Conservation (phyloP, 2,888 invertebrate genomes). For the Nymphalis urticae region DNA sequence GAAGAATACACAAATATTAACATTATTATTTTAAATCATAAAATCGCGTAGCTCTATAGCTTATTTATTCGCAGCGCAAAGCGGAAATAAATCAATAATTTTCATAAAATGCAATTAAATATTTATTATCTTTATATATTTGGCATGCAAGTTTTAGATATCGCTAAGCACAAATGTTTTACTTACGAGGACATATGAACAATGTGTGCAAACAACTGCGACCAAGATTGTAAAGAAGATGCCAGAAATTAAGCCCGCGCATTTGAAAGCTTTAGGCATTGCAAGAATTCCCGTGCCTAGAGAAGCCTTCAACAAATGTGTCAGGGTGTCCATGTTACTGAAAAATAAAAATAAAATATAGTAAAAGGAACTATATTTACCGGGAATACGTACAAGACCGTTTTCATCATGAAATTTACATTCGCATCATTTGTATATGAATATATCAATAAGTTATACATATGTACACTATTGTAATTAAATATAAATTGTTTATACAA, state of each 20-base stretch:
- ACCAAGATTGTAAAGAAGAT: conserved; percentile 91
- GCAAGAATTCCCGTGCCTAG: conserved; percentile 97
- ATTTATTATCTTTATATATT: conserved; percentile 3
- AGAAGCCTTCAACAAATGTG: conserved; percentile 96
- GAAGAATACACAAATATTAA: background rate
- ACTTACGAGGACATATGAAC: conserved; percentile 91
- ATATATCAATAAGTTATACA: background rate
- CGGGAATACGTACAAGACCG: background rate
- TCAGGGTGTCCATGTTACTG: conserved; percentile 94
- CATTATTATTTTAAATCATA: background rate
- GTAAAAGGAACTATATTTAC: background rate
- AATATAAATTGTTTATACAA: background rate
- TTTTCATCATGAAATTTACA: background rate
- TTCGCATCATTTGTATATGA: conserved; percentile 2
- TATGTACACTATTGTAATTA: background rate
- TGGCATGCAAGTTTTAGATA: background rate
- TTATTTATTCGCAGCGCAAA: background rate
- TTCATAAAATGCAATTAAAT: background rate
- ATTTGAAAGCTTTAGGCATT: conserved; percentile 95
- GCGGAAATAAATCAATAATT: background rate
- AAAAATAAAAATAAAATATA: conserved; percentile 36
- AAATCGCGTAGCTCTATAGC: background rate
- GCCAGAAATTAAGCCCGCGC: conserved; percentile 92
- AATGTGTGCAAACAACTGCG: conserved; percentile 95
- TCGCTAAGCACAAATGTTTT: background rate